A percentile compares a stretch with the other conserved stretches of the same genome.
Conservation (phyloP, 2,797 vertebrate species). For the Hirundo rustica region DNA sequence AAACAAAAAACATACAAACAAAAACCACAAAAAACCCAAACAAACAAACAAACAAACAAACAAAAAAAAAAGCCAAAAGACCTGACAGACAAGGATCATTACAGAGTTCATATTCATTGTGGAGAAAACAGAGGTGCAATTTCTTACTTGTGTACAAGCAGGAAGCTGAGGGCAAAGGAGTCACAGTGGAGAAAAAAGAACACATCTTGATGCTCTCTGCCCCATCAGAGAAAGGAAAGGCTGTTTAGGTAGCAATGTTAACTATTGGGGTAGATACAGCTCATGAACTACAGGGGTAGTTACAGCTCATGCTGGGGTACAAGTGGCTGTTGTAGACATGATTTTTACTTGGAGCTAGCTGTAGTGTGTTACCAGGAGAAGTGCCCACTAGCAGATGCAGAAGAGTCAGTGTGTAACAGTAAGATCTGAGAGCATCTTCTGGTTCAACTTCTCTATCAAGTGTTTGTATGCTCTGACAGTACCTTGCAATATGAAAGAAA, state of each 20-base stretch:
- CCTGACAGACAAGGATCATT: background rate
- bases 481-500: background rate
- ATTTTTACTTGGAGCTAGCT: background rate
- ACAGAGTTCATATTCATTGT: background rate
- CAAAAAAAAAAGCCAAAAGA: background rate
- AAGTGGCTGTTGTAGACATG: background rate
- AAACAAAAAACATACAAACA: no score
- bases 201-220: background rate
- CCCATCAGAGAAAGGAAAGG: background rate
- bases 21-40: no score
- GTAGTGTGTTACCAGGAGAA: background rate
- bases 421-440: background rate
- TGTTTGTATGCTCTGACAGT: background rate
- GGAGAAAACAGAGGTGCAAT: background rate
- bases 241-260: background rate
- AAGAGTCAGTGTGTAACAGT: background rate
- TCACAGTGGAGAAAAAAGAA: background rate
- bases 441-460: background rate
- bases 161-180: background rate
- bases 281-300: fast-evolving
- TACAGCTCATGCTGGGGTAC: fast-evolving
- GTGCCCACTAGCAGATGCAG: background rate
- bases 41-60: no score
- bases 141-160: background rate
- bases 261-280: background rate